These are phyloP conservation scores for Saxidomus purpurata DNA, from an alignment of 1,140 invertebrate genomes.

Conservation along the genomic window DNA sequence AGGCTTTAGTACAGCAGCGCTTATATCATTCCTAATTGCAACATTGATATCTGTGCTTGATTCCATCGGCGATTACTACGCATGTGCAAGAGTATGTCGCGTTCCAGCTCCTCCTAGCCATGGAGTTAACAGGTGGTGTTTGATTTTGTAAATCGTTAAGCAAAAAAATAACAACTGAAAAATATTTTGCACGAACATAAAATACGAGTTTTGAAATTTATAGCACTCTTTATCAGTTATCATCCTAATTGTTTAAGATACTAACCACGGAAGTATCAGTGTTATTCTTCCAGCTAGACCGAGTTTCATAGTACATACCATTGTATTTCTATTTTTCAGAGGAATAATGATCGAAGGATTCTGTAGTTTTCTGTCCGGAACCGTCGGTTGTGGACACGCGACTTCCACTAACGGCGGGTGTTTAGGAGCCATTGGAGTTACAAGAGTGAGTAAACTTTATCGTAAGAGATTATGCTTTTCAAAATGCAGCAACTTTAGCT, in stretches of 20 bases:
- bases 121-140: constrained; percentile 78
- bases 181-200: background rate
- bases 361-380: constrained; percentile 93
- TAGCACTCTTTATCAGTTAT: background rate
- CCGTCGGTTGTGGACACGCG: constrained; percentile 94
- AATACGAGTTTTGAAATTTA: background rate
- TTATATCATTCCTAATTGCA: constrained; percentile 79
- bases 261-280: too few species aligned
- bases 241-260: too few species aligned
- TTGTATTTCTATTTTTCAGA: too few species aligned
- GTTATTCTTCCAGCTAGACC: too few species aligned
- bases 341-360: constrained; percentile 95
- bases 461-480: background rate
- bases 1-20: constrained; percentile 64
- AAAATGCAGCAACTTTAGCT: too few species aligned
- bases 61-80: constrained; percentile 84
- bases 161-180: background rate
- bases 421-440: constrained; percentile 94
- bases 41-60: constrained; percentile 81
- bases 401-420: constrained; percentile 95
- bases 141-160: too few species aligned
- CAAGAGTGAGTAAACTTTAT: constrained; percentile 85
- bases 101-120: constrained; percentile 80
- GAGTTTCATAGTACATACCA: too few species aligned
- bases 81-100: constrained; percentile 80